Evolutionary conservation across 2,113 vertebrate species (phyloP), one percentile per base, ranked within the genome.

Genomic region (Piaya cayana): DNA sequence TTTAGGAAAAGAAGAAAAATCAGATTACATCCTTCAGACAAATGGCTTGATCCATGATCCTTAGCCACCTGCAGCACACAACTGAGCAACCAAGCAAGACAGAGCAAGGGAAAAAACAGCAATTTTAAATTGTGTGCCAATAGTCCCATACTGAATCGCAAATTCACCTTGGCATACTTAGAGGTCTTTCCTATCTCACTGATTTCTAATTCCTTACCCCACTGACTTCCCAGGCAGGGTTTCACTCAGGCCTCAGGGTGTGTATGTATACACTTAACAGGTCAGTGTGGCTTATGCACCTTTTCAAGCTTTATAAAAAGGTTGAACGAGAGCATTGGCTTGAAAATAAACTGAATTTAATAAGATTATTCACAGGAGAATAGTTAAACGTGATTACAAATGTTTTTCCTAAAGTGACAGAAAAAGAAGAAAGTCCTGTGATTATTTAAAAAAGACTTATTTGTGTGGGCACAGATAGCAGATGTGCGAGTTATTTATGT

Each of bases 311-410:
- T 85, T 53, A 32, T 29, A 14, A 49, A 84, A 68, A 78, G 14
- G 14, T 21, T 37, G 34, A 84, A 75, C 29, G 14, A 76, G 14
- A 70, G 17, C 36, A 60, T 1, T 65, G 36, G 4, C 30, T 77
- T 62, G 45, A 69, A 93, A 85, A 82, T 19, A 27, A 55, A 43
- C 26, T 49, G 63, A 69, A 34, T 39, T 87, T 69, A n/a, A 0
- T 58, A 52, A 14, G 30, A 58, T 52, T 69, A 53, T 64, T 85
- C 36, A 25, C 34, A 32, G 0, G 0, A 0, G 1, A 4, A 13
- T 34, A 11, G 36, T 34, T 75, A 32, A 22, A 20, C 27, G 11
- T 20, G 45, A 39, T 72, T 76, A 82, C 27, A 30, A 23, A 45
- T 56, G n/a, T 6, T 58, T n/a, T 79, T 56, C 30, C 22, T 21